phyloP scores from a whole-genome alignment of 2,113 vertebrate genomes.

The Typhlomys cinereus region DNA sequence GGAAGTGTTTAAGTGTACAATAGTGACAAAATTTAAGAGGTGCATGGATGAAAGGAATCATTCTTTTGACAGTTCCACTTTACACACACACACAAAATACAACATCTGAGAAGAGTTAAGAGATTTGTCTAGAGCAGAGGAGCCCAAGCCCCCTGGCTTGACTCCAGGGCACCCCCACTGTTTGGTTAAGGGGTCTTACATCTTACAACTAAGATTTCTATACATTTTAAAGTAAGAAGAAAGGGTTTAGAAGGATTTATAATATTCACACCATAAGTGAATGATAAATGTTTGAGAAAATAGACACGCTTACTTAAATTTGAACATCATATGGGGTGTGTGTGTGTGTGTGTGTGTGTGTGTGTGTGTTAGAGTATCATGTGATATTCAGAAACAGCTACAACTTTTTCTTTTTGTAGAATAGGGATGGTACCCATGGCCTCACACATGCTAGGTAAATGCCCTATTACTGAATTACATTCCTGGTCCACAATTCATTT shows the following conservation, averaged over 20 bases:
- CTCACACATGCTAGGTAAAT: background rate
- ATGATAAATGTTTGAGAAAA: background rate
- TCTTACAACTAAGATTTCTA: background rate
- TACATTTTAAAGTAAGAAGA: background rate
- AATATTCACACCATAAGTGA: background rate
- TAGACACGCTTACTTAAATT: background rate
- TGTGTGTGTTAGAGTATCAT: background rate
- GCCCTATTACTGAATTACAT: background rate
- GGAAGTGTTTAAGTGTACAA: background rate
- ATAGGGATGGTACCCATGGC: background rate
- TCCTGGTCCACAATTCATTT: background rate
- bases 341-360: background rate
- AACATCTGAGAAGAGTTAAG: background rate
- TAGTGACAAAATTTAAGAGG: slow-evolving; percentile 14
- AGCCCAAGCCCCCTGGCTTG: background rate
- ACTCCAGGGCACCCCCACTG: background rate
- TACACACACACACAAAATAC: background rate
- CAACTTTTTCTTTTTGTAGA: background rate
- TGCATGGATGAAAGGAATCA: background rate
- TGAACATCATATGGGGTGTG: background rate
- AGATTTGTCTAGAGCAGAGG: background rate
- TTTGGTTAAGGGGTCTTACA: background rate
- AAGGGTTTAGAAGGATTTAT: background rate
- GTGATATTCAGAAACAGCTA: background rate
- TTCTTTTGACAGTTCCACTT: background rate